Evolutionary conservation across 2,888 invertebrate species (phyloP).

Genomic region (Oligia strigilis): DNA sequence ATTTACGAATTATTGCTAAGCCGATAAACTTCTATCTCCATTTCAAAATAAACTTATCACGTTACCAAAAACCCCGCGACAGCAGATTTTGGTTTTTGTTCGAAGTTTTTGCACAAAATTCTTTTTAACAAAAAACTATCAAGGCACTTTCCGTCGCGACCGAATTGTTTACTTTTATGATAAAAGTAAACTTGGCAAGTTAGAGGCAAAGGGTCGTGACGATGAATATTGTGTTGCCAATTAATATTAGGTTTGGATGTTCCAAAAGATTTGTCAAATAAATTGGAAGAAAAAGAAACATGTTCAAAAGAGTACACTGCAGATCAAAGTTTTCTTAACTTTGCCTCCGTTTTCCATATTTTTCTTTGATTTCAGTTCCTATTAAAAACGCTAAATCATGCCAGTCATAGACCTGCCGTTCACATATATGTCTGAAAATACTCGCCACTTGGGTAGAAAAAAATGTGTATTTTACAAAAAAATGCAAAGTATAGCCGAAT

Average conservation of each 20-base stretch:
- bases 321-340: not conserved
- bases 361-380: not conserved
- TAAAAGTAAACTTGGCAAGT: slow-evolving; percentile 79
- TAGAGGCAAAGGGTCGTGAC: slow-evolving; percentile 69
- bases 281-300: not conserved
- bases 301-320: not conserved
- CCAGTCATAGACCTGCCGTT: not conserved
- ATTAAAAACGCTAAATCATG: not conserved
- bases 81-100: slow-evolving; percentile 85
- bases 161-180: slow-evolving; percentile 86
- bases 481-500: slow-evolving; percentile 45
- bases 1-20: slow-evolving; percentile 63
- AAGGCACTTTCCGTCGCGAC: slow-evolving; percentile 72
- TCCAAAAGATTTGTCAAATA: not conserved
- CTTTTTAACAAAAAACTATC: slow-evolving; percentile 80
- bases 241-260: slow-evolving; percentile 37
- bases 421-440: slow-evolving; percentile 6
- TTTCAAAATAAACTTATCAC: slow-evolving; percentile 89
- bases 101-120: slow-evolving; percentile 84
- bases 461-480: slow-evolving; percentile 50
- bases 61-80: slow-evolving; percentile 75
- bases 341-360: not conserved
- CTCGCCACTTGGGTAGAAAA: slow-evolving; percentile 1
- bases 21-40: slow-evolving; percentile 78
- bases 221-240: slow-evolving; percentile 67